phyloP scores from a whole-genome alignment of 2,113 vertebrate genomes.

The Silurus asotus region DNA sequence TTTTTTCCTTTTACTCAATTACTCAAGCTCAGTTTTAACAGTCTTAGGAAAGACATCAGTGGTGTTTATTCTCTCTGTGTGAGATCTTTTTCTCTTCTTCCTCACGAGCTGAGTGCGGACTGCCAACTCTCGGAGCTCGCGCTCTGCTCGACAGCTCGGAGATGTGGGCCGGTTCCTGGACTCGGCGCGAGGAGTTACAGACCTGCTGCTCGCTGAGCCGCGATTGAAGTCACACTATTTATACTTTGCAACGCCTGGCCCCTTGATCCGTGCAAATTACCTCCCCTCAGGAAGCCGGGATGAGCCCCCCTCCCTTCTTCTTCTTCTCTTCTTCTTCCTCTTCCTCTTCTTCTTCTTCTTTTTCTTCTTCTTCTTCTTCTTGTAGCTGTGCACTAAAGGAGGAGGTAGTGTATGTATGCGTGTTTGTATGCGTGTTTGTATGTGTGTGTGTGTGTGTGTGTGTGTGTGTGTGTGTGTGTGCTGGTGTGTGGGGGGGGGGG shows the following conservation, averaged over 20 bases:
- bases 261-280: constrained; percentile 92
- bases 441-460: neutral
- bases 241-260: constrained; percentile 91
- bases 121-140: constrained; percentile 71
- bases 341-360: neutral
- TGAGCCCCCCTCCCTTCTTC: constrained; percentile 71
- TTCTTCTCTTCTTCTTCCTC: neutral
- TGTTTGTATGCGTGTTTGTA: too few species aligned
- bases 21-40: constrained; percentile 56
- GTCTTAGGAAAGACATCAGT: constrained; percentile 86
- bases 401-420: neutral
- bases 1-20: neutral
- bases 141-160: constrained; percentile 59
- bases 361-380: neutral
- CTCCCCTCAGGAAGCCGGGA: constrained; percentile 84
- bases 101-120: constrained; percentile 64
- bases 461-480: neutral
- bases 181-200: constrained; percentile 81
- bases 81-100: constrained; percentile 46
- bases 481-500: neutral
- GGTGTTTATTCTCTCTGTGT: constrained; percentile 58
- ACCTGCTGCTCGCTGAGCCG: constrained; percentile 80
- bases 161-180: constrained; percentile 80
- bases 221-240: constrained; percentile 96
- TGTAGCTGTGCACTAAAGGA: constrained; percentile 61